Base-by-base conservation (phyloP, 2,113 vertebrate species). In the Nerophis lumbriciformis region DNA sequence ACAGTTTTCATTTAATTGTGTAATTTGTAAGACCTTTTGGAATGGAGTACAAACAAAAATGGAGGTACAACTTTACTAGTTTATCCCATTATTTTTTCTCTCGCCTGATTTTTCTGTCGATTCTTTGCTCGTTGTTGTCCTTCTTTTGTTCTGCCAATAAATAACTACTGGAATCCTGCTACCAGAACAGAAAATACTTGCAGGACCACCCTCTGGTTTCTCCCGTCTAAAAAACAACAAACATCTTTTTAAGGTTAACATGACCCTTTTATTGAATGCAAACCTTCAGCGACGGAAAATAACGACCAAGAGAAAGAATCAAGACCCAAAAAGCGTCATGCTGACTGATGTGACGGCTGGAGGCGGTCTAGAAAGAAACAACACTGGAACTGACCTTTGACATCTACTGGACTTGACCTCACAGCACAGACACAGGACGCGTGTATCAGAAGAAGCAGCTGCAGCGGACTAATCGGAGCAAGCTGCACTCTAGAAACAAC, bases 351-450 rank as follows among this genome's bases (percentile, higher is more conserved):
- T 67, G 70, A 82, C 61, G 36, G 73, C 66, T 66, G 69, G 73
- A 66, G 63, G 71, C 56, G 76, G 62, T 75, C 61, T 50, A 68
- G 64, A 76, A 79, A 84, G 81, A 82, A 89, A 84, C 80, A 3
- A 71, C 73, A 68, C 68, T 64, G 77, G 68, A 64, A 61, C 70
- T 57, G 59, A 80, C 83, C 78, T 79, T 82, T 59, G 80, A 84
- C 75, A 19, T 67, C 61, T 65, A 84, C 77, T 69, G 75, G 72
- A 84, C 77, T 69, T 76, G 72, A 83, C 71, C 83, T 81, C 81
- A 90, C 85, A 64, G 83, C 80, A 89, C 87, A 78, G 69, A 62
- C 75, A 87, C 84, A 28, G 78, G 74, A 87, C 83, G 65, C n/a
- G 80, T 76, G 77, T 52, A 85, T 75, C 72, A 78, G 48, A 83